phyloP scores from a whole-genome alignment of 2,797 vertebrate species.

The Craterocephalus amniculus region DNA sequence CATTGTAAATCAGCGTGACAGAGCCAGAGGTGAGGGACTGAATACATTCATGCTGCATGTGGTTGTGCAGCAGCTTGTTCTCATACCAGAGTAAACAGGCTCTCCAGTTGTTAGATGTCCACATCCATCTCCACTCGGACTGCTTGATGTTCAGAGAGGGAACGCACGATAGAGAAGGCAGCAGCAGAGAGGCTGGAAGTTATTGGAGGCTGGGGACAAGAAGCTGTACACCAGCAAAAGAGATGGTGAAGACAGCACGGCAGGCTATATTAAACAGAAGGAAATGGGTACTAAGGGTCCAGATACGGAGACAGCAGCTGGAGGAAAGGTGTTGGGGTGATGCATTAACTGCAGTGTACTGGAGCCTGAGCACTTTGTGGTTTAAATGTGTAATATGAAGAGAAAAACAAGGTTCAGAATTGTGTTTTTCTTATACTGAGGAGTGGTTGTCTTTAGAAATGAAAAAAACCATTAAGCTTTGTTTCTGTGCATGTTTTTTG shows the following conservation, averaged over 20 bases:
- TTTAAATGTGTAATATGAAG: background rate
- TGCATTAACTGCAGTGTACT: conserved; percentile 1
- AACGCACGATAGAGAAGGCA: conserved; percentile 18
- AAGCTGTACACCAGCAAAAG: conserved; percentile 9
- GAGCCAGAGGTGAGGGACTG: conserved; percentile 53
- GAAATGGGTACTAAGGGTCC: conserved; percentile 49
- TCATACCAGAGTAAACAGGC: conserved; percentile 55
- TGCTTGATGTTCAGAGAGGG: conserved; percentile 67
- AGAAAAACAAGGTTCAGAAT: background rate
- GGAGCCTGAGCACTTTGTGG: background rate
- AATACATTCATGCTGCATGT: conserved; percentile 63
- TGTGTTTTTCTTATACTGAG: no score
- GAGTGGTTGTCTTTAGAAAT: background rate
- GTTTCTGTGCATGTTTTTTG: background rate
- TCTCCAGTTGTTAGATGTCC: conserved; percentile 59
- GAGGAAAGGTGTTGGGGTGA: conserved; percentile 5
- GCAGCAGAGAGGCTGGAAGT: conserved; percentile 39
- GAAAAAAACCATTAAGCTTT: background rate
- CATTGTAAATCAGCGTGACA: conserved; percentile 68
- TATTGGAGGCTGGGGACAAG: conserved; percentile 50
- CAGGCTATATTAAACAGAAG: conserved; percentile 53
- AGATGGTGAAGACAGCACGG: conserved; percentile 16
- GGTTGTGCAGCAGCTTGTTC: conserved; percentile 43
- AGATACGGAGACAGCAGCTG: conserved; percentile 40
- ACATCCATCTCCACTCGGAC: conserved; percentile 66